Evolutionary conservation across 2,113 vertebrate species (phyloP).

Genomic region (Suncus etruscus): DNA sequence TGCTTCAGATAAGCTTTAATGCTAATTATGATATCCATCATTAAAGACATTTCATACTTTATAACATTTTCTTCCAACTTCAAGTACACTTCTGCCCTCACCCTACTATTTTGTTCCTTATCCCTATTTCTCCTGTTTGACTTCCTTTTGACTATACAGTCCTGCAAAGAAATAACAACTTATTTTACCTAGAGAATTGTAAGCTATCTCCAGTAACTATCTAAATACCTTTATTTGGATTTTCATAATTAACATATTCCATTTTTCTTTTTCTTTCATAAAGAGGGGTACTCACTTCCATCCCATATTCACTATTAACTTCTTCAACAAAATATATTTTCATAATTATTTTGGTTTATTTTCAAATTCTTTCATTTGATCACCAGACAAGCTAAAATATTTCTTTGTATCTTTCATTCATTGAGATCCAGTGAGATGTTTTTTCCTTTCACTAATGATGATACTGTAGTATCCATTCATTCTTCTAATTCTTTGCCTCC

Average conservation of each 20-base stretch:
- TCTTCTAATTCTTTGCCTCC: not conserved
- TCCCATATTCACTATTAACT: not conserved
- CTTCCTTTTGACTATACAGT: not conserved
- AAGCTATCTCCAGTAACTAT: not conserved
- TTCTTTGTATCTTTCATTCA: not conserved
- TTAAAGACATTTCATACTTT: not conserved
- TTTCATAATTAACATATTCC: not conserved
- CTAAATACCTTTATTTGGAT: not conserved
- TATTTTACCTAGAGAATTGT: not conserved
- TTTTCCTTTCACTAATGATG: not conserved
- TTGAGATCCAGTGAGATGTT: not conserved
- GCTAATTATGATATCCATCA: not conserved
- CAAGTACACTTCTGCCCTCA: not conserved
- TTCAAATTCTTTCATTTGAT: not conserved
- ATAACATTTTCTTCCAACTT: not conserved
- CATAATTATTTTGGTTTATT: not conserved
- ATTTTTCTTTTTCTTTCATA: not conserved
- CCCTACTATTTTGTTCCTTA: not conserved
- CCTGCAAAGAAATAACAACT: not conserved
- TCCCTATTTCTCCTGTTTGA: fast-evolving
- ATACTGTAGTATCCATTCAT: not conserved
- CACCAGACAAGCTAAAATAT: not conserved
- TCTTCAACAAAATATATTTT: not conserved
- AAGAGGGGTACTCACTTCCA: not conserved
- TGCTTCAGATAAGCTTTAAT: not conserved